Percentiles rank a stretch among this genome's conserved stretches.
These are phyloP conservation scores for Chrysemys picta DNA, from an alignment of 2,113 vertebrate species.

Conservation along the genomic window DNA sequence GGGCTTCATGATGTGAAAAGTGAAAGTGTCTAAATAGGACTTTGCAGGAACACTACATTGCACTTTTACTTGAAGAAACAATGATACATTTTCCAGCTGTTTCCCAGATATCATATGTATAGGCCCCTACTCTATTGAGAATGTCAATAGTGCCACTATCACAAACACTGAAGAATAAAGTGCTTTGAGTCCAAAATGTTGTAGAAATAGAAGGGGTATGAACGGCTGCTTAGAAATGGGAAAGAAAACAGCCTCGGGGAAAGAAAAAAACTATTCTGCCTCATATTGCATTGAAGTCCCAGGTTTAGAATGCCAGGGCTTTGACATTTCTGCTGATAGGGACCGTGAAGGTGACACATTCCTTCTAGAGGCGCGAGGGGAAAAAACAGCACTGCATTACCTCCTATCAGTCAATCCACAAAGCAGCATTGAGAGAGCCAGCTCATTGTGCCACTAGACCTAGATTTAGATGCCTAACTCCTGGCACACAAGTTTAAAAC, in stretches of 20 bases:
- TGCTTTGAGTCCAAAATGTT: not conserved
- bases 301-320: not conserved
- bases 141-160: not conserved
- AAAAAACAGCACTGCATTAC: not conserved
- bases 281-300: not conserved
- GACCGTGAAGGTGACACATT: not conserved
- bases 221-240: not conserved
- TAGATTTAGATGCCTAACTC: rapidly evolving
- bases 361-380: not conserved
- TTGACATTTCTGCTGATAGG: not conserved
- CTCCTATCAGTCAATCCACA: not conserved
- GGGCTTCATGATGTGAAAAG: constrained; percentile 62
- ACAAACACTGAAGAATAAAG: not conserved
- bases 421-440: not conserved
- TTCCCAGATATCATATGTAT: constrained; percentile 73
- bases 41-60: constrained; percentile 44
- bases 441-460: rapidly evolving
- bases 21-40: constrained; percentile 62
- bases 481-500: rapidly evolving
- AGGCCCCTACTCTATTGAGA: constrained; percentile 73
- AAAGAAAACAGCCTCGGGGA: not conserved
- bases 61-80: constrained; percentile 65
- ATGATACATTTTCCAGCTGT: constrained; percentile 62
- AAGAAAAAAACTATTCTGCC: not conserved
- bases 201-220: not conserved